A percentile compares a stretch with the other conserved stretches of the same genome.
Conservation (phyloP, 2,113 vertebrate genomes). For the Conger conger region DNA sequence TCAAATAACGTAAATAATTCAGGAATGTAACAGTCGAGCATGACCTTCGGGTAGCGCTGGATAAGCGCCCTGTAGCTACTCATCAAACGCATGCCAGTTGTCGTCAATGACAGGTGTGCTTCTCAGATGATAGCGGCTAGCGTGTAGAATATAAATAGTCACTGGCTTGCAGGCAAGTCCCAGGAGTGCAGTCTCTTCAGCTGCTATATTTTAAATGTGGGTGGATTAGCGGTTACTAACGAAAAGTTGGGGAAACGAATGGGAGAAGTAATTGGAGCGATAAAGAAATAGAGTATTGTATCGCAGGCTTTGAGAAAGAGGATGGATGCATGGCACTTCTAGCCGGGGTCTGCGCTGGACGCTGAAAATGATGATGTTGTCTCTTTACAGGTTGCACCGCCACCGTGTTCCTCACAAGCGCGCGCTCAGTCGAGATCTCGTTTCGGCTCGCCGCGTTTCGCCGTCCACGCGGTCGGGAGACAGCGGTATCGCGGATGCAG, state of each 20-base stretch:
- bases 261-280: too few species aligned
- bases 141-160: not conserved
- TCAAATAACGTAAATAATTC: not conserved
- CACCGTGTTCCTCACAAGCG: slow-evolving; percentile 38
- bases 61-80: not conserved
- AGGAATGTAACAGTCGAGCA: not conserved
- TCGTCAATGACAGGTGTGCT: not conserved
- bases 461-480: slow-evolving; percentile 37
- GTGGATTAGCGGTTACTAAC: not conserved
- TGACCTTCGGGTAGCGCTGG: not conserved
- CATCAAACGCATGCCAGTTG: not conserved
- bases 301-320: not conserved
- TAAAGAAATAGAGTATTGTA: not conserved
- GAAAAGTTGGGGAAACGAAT: not conserved
- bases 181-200: too few species aligned
- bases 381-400: slow-evolving; percentile 52
- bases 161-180: not conserved
- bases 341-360: not conserved
- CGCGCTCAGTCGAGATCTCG: slow-evolving; percentile 37
- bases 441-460: slow-evolving; percentile 29
- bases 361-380: slow-evolving; percentile 23
- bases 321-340: not conserved
- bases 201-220: not conserved
- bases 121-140: not conserved
- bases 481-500: slow-evolving; percentile 7